phyloP scores from a whole-genome alignment of 2,797 vertebrate species.

The Manis pentadactyla region DNA sequence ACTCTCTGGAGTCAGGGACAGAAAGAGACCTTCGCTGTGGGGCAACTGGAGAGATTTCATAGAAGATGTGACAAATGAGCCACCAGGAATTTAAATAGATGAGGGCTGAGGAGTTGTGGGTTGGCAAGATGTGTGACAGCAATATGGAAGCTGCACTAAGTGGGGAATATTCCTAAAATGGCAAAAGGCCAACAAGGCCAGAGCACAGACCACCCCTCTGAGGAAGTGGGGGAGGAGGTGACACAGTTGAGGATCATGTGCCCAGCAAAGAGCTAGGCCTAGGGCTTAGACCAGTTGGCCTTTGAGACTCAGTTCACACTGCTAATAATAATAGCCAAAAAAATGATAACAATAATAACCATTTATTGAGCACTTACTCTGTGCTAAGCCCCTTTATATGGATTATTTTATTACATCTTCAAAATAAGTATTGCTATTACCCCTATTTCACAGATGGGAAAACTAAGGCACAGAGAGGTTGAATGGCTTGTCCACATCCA shows the following conservation, averaged over 20 bases:
- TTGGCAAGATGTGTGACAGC: fast-evolving
- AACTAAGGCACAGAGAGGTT: neutral
- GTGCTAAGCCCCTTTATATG: neutral
- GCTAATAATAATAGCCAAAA: neutral
- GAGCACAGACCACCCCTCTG: neutral
- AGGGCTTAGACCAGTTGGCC: neutral
- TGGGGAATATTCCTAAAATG: neutral
- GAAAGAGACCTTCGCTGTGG: neutral
- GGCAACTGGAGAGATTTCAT: fast-evolving
- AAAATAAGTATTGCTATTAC: neutral
- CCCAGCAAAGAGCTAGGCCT: neutral
- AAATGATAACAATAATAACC: no score
- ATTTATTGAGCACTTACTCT: neutral
- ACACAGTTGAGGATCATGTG: neutral
- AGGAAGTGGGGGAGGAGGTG: neutral
- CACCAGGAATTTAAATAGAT: neutral
- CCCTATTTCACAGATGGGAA: neutral
- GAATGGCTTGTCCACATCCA: neutral
- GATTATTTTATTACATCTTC: neutral
- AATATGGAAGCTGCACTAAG: neutral
- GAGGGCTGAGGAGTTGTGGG: neutral
- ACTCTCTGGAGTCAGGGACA: neutral
- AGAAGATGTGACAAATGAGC: neutral
- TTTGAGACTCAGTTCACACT: neutral
- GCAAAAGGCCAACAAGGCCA: neutral